Percentiles rank a stretch among this genome's conserved stretches.
These are phyloP conservation scores for Diarsia brunnea DNA, from an alignment of 2,888 invertebrate genomes.

Conservation along the genomic window DNA sequence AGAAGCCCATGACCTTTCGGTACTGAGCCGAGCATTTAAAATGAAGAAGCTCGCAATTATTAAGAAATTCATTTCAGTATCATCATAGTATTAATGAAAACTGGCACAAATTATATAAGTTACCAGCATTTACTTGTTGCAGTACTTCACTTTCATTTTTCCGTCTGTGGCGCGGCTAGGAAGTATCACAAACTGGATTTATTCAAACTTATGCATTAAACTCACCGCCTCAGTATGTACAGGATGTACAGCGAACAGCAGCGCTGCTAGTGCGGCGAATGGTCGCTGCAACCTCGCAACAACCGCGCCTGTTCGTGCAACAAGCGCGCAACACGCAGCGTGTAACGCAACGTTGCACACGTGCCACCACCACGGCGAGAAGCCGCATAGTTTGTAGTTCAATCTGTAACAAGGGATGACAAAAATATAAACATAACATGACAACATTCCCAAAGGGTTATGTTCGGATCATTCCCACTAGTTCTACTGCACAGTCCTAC, in stretches of 20 bases:
- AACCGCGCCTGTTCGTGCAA: conserved; percentile 92
- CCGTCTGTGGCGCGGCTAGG: no score
- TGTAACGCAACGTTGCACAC: conserved; percentile 94
- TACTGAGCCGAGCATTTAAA: no score
- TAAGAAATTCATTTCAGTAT: no score
- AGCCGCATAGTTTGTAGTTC: conserved; percentile 93
- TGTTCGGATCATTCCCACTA: no score
- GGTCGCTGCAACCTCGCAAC: conserved; percentile 93
- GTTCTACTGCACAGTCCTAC: no score
- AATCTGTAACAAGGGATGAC: conserved; percentile 90
- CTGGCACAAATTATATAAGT: not conserved
- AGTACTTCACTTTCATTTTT: not conserved
- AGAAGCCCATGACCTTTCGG: no score
- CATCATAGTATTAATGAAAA: not conserved
- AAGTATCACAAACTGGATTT: no score
- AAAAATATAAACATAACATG: not conserved
- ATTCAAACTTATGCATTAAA: conserved; percentile 62
- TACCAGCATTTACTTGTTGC: not conserved
- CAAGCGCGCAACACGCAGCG: conserved; percentile 93
- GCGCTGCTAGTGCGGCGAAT: conserved; percentile 93
- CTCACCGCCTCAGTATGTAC: conserved; percentile 97
- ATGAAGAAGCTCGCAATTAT: no score
- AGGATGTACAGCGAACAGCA: conserved; percentile 96
- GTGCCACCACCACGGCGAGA: conserved; percentile 95
- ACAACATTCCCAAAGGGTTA: no score